Percentiles rank a stretch among this genome's conserved stretches.
Evolutionary conservation across 1,140 invertebrate genomes (phyloP).

Genomic region (Leguminivora glycinivorella): DNA sequence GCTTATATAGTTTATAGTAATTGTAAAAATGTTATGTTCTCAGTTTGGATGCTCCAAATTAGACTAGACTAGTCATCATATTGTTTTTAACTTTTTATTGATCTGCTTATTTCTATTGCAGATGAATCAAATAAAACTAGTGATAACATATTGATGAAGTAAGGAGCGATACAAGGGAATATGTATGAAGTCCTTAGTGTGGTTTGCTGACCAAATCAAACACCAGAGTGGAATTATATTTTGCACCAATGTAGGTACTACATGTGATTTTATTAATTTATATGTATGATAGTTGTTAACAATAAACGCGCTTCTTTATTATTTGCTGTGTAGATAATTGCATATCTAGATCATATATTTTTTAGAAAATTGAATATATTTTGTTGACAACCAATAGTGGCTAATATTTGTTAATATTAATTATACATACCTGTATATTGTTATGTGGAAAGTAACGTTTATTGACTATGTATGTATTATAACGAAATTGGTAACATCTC

Average conservation of each 20-base stretch:
- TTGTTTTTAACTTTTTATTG: not conserved
- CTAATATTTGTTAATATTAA: slow-evolving; percentile 52
- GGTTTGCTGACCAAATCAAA: slow-evolving; percentile 37
- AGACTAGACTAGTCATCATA: slow-evolving; percentile 15
- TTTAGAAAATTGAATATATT: slow-evolving; percentile 53
- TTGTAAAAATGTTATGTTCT: too few relatives aligned
- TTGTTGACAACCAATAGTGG: slow-evolving; percentile 47
- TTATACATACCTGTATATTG: slow-evolving; percentile 56
- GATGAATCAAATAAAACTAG: slow-evolving; percentile 43
- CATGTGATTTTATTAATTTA: slow-evolving; percentile 54
- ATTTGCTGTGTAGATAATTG: slow-evolving; percentile 67
- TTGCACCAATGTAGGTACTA: slow-evolving; percentile 53
- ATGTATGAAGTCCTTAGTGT: not conserved
- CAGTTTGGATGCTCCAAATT: not conserved
- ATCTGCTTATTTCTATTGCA: slow-evolving; percentile 42
- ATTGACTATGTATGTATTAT: slow-evolving; percentile 47
- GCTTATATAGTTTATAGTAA: too few relatives aligned
- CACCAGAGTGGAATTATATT: slow-evolving; percentile 58
- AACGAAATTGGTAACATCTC: slow-evolving; percentile 56
- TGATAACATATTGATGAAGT: slow-evolving; percentile 14
- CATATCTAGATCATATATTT: slow-evolving; percentile 57
- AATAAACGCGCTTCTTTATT: slow-evolving; percentile 51
- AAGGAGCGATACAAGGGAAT: slow-evolving; percentile 9
- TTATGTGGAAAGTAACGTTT: slow-evolving; percentile 59
- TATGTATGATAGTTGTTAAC: slow-evolving; percentile 48